These are phyloP conservation scores for Anhinga rufa DNA, from an alignment of 2,113 vertebrate genomes.

Conservation along the genomic window DNA sequence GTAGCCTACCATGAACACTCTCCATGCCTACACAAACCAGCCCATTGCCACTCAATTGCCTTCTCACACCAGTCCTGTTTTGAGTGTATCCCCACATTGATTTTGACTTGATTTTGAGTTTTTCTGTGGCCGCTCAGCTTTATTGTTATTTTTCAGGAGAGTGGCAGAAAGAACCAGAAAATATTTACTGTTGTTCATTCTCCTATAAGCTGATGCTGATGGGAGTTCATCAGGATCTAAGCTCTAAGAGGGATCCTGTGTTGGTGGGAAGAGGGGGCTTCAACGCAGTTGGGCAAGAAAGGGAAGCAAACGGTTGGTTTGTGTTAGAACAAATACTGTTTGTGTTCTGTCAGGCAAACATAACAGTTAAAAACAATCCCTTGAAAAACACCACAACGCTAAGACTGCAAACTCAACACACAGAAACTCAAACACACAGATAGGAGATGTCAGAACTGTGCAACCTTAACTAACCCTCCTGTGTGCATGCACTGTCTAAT, in stretches of 20 bases:
- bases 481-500: not conserved
- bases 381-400: not conserved
- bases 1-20: not conserved
- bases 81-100: not conserved
- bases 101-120: not conserved
- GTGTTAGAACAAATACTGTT: not conserved
- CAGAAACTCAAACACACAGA: not conserved
- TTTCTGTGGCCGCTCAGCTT: not conserved
- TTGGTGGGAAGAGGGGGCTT: not conserved
- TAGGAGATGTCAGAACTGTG: not conserved
- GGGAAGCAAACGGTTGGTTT: not conserved
- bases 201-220: not conserved
- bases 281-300: not conserved
- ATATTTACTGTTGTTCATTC: not conserved
- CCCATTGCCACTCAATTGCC: not conserved
- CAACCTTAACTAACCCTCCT: constrained; percentile 1
- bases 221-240: not conserved
- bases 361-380: not conserved
- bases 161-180: not conserved
- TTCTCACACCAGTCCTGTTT: not conserved
- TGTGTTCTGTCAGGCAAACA: not conserved
- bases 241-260: not conserved
- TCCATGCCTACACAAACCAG: not conserved
- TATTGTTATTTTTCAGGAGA: not conserved
- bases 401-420: not conserved